Conservation (phyloP, 2,888 invertebrate species). For the Entomobrya multifasciata region DNA sequence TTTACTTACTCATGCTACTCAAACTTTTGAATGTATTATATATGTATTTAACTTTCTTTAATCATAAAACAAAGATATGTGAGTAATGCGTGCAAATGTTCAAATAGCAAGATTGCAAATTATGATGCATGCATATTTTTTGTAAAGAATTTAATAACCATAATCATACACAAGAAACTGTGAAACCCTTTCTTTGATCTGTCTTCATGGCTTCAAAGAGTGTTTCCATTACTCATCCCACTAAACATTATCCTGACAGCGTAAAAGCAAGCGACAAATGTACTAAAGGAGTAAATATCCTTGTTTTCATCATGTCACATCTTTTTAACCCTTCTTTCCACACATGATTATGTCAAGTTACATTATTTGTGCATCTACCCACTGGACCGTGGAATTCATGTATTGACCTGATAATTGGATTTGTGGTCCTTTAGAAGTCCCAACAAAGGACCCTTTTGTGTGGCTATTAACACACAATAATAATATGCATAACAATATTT, state of each 20-base stretch:
- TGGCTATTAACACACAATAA: conserved; percentile 24
- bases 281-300: conserved; percentile 32
- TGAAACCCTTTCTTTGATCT: no score
- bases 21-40: no score
- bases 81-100: no score
- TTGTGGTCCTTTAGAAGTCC: conserved; percentile 37
- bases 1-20: no score
- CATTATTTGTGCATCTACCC: background rate
- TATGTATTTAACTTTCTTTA: no score
- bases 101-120: no score
- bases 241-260: conserved; percentile 21
- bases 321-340: conserved; percentile 30
- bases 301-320: conserved; percentile 43
- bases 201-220: no score
- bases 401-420: conserved; percentile 64
- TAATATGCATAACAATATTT: conserved; percentile 10
- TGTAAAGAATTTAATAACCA: no score
- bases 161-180: no score
- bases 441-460: conserved; percentile 9
- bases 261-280: conserved; percentile 31
- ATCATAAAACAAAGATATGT: no score
- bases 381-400: conserved; percentile 9
- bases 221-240: conserved; percentile 22
- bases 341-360: background rate
- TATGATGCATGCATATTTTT: no score